These are phyloP conservation scores for Lasiommata megera DNA, from an alignment of 2,888 invertebrate genomes.

Conservation along the genomic window DNA sequence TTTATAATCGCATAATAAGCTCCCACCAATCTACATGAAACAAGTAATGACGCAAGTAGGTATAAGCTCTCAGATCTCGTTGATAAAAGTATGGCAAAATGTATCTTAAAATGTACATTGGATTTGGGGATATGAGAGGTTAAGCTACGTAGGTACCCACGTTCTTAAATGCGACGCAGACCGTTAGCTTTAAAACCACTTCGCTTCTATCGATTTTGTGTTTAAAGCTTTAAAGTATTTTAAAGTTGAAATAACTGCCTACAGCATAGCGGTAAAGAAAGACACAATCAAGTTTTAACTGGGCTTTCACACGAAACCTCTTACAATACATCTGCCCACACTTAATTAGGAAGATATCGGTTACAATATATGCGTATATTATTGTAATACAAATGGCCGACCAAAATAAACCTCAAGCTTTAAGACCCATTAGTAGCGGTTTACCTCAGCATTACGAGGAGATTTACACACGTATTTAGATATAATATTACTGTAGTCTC, in stretches of 20 bases:
- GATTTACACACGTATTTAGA: too few relatives aligned
- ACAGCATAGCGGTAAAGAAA: not conserved
- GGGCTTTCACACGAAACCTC: conserved; percentile 3
- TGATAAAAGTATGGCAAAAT: too few relatives aligned
- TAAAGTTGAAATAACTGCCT: not conserved
- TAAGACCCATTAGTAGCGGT: not conserved
- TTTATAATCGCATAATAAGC: too few relatives aligned
- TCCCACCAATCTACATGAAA: too few relatives aligned
- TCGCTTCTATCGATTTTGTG: not conserved
- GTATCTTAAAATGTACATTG: too few relatives aligned
- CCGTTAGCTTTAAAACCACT: not conserved
- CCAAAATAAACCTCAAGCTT: not conserved
- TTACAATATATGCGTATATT: not conserved
- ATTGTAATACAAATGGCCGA: not conserved
- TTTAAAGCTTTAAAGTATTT: not conserved
- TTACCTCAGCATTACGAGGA: too few relatives aligned
- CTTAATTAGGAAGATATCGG: not conserved
- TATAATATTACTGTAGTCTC: too few relatives aligned
- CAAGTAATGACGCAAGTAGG: too few relatives aligned
- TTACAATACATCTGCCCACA: not conserved
- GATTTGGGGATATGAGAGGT: too few relatives aligned
- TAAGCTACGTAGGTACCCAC: too few relatives aligned
- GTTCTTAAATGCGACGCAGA: not conserved
- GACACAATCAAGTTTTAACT: too few relatives aligned
- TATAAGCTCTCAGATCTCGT: too few relatives aligned